Conservation (phyloP, 2,113 vertebrate genomes). For the Brachypteracias leptosomus region DNA sequence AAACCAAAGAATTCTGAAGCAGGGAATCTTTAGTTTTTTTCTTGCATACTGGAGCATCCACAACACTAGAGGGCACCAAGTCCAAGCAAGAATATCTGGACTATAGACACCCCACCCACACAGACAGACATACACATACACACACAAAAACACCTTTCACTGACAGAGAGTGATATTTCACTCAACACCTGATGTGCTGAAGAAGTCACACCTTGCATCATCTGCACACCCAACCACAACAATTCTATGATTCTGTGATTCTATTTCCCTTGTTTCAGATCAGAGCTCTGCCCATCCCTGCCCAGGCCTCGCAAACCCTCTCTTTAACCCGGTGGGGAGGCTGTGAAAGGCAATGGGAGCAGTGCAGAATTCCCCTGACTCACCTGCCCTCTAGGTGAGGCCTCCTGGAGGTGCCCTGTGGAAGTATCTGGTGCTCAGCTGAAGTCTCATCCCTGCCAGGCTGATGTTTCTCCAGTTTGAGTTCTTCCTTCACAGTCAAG, state of each 20-base stretch:
- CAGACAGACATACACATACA: no score
- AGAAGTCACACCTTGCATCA: background rate
- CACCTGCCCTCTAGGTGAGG: background rate
- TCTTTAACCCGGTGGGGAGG: background rate
- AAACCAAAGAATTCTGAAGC: background rate
- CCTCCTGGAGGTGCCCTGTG: background rate
- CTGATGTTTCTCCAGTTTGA: background rate
- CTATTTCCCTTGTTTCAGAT: background rate
- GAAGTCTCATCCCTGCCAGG: background rate
- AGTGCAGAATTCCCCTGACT: background rate
- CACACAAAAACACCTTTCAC: rapidly evolving
- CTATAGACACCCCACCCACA: rapidly evolving
- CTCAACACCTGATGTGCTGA: rapidly evolving
- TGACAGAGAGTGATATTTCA: background rate
- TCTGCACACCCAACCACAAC: background rate
- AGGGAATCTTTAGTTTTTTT: background rate
- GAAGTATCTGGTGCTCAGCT: background rate
- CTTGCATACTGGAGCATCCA: background rate
- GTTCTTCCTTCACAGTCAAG: background rate
- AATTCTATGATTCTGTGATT: no score
- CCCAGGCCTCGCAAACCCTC: rapidly evolving
- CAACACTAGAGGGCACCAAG: background rate
- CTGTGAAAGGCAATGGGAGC: background rate
- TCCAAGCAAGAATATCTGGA: background rate
- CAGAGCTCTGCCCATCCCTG: background rate